A percentile compares a stretch with the other conserved stretches of the same genome.
phyloP scores from a whole-genome alignment of 2,888 invertebrate species.

The Tetragnatha montana region DNA sequence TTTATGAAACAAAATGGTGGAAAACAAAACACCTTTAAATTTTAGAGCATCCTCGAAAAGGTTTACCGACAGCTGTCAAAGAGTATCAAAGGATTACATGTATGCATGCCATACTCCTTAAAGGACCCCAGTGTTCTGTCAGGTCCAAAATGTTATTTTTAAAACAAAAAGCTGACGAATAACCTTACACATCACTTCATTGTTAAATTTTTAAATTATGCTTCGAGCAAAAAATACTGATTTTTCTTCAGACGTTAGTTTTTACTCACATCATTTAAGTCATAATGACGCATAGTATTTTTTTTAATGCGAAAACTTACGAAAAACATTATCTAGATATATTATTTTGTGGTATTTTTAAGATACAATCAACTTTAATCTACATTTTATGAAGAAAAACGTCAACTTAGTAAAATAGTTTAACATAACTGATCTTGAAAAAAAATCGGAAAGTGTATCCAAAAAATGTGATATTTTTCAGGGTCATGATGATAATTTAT shows the following conservation, averaged over 20 bases:
- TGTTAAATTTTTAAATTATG: too few species aligned
- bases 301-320: too few species aligned
- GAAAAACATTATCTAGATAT: too few species aligned
- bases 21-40: slow-evolving; percentile 1
- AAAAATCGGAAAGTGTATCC: background rate
- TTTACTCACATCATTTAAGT: too few species aligned
- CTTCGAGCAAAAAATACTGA: too few species aligned
- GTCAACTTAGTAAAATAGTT: background rate
- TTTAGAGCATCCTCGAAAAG: background rate
- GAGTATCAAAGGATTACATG: background rate
- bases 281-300: too few species aligned
- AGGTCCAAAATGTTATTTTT: background rate
- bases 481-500: background rate
- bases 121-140: background rate
- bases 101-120: background rate
- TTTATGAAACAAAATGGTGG: background rate
- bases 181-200: too few species aligned
- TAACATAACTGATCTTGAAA: background rate
- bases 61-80: slow-evolving; percentile 22
- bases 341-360: too few species aligned
- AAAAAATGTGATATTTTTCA: too few species aligned
- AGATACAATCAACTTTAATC: too few species aligned
- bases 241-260: too few species aligned
- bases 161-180: background rate
- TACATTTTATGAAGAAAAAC: too few species aligned